Evolutionary conservation across 2,113 vertebrate species (phyloP).

Genomic region (Coracopsis vasa): DNA sequence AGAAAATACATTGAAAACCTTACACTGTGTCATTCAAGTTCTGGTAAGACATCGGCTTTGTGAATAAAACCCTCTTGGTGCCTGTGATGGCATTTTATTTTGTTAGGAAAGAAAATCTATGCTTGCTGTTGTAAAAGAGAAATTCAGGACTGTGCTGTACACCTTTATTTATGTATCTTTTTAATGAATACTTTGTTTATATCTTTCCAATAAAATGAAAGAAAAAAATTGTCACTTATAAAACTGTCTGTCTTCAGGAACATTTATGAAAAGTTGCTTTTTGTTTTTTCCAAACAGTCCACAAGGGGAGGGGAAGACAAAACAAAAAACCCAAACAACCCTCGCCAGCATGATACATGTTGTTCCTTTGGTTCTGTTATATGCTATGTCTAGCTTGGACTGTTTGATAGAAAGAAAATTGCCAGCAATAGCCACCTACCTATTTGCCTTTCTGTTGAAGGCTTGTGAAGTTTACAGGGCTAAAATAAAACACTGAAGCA

Average conservation of each 20-base stretch:
- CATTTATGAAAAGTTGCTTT: background rate
- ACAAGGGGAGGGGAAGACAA: background rate
- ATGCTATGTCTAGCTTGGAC: background rate
- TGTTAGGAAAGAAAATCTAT: background rate
- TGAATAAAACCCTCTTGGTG: background rate
- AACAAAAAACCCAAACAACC: background rate
- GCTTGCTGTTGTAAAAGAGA: background rate
- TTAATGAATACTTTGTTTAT: background rate
- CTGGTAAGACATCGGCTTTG: background rate
- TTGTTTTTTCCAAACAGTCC: background rate
- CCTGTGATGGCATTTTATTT: background rate
- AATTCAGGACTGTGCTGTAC: background rate
- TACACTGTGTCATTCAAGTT: background rate
- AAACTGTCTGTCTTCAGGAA: background rate
- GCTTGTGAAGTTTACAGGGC: background rate
- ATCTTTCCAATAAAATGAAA: background rate
- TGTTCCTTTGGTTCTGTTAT: background rate
- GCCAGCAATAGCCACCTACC: background rate
- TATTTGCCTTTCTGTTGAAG: background rate
- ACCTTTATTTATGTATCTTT: background rate
- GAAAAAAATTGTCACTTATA: background rate
- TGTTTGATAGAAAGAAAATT: background rate
- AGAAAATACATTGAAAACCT: background rate
- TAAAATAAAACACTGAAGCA: background rate
- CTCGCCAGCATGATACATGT: fast-evolving